Percentiles rank a stretch among this genome's conserved stretches.
phyloP scores from a whole-genome alignment of 2,888 invertebrate genomes.

The Trilocha varians region DNA sequence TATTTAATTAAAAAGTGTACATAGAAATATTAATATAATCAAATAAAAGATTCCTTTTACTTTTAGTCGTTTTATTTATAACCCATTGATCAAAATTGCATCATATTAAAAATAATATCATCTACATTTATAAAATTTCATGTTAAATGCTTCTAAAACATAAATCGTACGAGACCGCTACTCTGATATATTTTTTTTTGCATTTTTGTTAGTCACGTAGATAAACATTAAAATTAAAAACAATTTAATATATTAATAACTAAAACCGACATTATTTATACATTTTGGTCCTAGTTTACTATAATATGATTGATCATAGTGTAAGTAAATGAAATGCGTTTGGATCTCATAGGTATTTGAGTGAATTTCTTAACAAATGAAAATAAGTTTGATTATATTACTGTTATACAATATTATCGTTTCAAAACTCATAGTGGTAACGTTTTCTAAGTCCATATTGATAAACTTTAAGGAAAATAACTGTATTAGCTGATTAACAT shows the following conservation, averaged over 20 bases:
- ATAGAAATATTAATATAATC: no score
- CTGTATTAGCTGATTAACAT: no score
- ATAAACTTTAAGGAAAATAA: no score
- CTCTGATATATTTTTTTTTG: constrained; percentile 45
- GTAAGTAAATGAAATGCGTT: neutral
- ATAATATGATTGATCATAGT: constrained; percentile 17
- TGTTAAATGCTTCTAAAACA: constrained; percentile 70
- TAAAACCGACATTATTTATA: constrained; percentile 49
- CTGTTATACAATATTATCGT: no score
- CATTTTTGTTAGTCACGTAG: constrained; percentile 50
- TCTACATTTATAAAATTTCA: constrained; percentile 60
- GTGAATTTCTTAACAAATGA: no score
- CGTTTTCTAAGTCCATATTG: no score
- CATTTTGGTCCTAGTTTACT: constrained; percentile 59
- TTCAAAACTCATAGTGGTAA: no score
- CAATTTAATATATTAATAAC: constrained; percentile 52
- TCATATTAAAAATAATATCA: constrained; percentile 67
- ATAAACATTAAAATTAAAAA: constrained; percentile 64
- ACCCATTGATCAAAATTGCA: constrained; percentile 65
- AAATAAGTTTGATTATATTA: no score
- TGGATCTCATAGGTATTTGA: no score
- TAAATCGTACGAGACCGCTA: constrained; percentile 61
- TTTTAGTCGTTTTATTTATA: constrained; percentile 63
- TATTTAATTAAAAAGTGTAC: no score
- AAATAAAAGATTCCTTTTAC: constrained; percentile 21